phyloP scores from a whole-genome alignment of 2,797 vertebrate genomes.

The Sphenodon punctatus region DNA sequence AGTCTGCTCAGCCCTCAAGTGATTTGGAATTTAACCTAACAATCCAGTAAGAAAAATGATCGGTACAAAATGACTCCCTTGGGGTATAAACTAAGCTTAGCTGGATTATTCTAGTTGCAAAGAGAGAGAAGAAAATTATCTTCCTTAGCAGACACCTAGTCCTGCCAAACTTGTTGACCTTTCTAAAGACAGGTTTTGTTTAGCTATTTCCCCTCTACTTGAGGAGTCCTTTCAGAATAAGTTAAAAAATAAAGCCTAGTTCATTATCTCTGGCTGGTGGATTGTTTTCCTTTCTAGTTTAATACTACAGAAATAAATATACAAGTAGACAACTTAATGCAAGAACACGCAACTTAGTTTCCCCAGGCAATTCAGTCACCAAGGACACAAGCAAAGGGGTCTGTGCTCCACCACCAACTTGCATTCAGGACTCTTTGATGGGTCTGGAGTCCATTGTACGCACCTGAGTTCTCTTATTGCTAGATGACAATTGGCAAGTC shows the following conservation, averaged over 20 bases:
- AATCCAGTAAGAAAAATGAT: not conserved
- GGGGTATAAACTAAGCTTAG: not conserved
- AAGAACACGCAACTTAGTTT: too few species aligned
- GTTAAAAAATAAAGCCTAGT: fast-evolving
- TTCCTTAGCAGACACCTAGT: not conserved
- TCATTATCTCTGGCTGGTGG: not conserved
- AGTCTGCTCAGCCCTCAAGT: too few species aligned
- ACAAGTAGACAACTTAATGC: not conserved
- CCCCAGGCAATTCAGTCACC: too few species aligned
- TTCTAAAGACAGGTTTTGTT: not conserved
- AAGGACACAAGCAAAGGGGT: too few species aligned
- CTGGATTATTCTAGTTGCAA: not conserved
- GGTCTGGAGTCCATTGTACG: too few species aligned
- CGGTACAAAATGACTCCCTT: not conserved
- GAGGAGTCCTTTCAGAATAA: not conserved
- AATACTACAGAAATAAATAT: not conserved
- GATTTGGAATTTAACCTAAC: not conserved
- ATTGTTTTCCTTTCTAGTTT: not conserved
- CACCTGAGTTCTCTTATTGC: too few species aligned
- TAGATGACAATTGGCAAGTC: too few species aligned
- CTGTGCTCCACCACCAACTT: too few species aligned
- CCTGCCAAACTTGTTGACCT: not conserved
- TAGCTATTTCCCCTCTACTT: not conserved
- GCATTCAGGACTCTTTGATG: too few species aligned
- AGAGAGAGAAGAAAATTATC: not conserved